A percentile compares a stretch with the other conserved stretches of the same genome.
These are phyloP conservation scores for Poeciliopsis infans DNA, from an alignment of 2,797 vertebrate genomes.

Conservation along the genomic window DNA sequence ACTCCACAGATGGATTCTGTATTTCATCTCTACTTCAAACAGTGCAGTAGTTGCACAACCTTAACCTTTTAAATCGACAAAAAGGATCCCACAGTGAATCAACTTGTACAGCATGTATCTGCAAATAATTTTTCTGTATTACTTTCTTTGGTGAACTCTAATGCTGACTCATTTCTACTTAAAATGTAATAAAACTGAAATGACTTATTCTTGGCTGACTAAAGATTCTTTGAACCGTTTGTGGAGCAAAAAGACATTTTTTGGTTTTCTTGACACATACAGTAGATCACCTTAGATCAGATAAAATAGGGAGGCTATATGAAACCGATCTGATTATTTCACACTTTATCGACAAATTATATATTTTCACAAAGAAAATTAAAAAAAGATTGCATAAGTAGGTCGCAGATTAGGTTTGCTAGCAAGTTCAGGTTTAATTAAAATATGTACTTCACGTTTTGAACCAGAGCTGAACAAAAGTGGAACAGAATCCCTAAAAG, in stretches of 20 bases:
- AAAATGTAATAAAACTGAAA: neutral
- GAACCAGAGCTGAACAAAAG: neutral
- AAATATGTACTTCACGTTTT: neutral
- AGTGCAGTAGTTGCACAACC: neutral
- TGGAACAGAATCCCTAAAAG: neutral
- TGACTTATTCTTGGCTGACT: neutral
- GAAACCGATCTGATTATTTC: neutral
- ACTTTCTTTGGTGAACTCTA: neutral
- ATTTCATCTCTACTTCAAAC: neutral
- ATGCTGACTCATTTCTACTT: neutral
- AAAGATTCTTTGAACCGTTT: neutral
- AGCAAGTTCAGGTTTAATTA: neutral
- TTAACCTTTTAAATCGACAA: neutral
- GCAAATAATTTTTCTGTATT: too few relatives aligned
- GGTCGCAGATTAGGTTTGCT: neutral
- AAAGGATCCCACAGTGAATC: neutral
- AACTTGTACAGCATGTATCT: neutral
- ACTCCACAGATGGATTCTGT: neutral
- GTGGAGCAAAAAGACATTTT: neutral
- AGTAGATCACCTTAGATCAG: neutral
- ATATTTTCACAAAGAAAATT: neutral
- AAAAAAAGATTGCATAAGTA: neutral
- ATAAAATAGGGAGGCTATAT: neutral
- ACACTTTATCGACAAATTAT: neutral
- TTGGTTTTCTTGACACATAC: neutral